These are phyloP conservation scores for Limanda limanda DNA, from an alignment of 2,113 vertebrate species.

Conservation along the genomic window DNA sequence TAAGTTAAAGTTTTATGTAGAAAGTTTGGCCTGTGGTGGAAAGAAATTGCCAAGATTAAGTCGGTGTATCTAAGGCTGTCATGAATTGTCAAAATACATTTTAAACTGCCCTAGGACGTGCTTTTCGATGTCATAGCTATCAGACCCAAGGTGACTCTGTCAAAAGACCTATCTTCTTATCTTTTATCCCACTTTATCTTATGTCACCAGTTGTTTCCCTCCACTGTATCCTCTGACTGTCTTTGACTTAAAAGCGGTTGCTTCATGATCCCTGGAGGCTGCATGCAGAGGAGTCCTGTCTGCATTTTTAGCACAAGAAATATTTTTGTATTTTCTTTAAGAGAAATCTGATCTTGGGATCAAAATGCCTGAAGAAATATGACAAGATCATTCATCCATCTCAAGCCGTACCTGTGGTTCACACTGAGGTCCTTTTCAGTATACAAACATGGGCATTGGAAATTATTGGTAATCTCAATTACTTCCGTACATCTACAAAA, in stretches of 20 bases:
- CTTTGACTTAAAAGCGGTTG: constrained; percentile 36
- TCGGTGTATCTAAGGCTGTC: constrained; percentile 15
- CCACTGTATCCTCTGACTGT: constrained; percentile 7
- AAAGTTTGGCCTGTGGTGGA: constrained; percentile 6
- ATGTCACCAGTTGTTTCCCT: constrained; percentile 11
- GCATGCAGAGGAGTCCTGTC: background rate
- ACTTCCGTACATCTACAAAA: no score
- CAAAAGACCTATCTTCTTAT: constrained; percentile 24
- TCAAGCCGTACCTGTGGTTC: background rate
- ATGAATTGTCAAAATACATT: constrained; percentile 26
- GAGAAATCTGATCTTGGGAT: background rate
- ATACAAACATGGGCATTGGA: no score
- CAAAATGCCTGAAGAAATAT: background rate
- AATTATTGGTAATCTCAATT: no score
- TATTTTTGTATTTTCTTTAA: constrained; percentile 11
- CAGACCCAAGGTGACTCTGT: constrained; percentile 25
- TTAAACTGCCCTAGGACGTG: constrained; percentile 7
- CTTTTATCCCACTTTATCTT: constrained; percentile 40
- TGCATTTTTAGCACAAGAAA: background rate
- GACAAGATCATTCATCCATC: background rate
- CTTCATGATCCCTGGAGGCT: background rate
- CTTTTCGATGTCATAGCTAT: constrained; percentile 7
- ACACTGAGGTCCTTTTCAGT: background rate
- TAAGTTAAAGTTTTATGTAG: background rate
- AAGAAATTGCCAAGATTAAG: constrained; percentile 8